phyloP scores from a whole-genome alignment of 2,888 invertebrate species.

The Sminthurinus aureus region DNA sequence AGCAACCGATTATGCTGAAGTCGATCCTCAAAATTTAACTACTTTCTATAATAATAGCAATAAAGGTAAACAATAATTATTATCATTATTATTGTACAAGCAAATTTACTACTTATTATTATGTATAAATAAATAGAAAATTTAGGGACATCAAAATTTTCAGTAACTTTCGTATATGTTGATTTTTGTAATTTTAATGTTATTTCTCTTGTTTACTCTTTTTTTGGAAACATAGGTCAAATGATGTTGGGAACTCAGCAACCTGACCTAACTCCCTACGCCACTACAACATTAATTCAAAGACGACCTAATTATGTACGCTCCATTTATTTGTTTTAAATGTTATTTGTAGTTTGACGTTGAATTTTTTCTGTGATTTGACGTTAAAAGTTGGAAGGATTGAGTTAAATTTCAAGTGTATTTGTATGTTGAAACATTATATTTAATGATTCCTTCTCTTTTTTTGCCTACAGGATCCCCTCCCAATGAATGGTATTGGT shows the following conservation, averaged over 20 bases:
- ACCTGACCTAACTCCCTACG: constrained; percentile 75
- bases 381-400: background rate
- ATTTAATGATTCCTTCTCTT: constrained; percentile 18
- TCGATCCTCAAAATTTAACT: constrained; percentile 70
- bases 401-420: background rate
- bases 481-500: constrained; percentile 52
- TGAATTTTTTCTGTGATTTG: constrained; percentile 20
- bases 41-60: constrained; percentile 72
- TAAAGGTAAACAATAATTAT: constrained; percentile 39
- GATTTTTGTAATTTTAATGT: too few relatives aligned
- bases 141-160: background rate
- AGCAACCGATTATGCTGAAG: constrained; percentile 73
- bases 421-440: background rate
- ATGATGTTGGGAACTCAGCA: constrained; percentile 66
- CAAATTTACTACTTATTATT: background rate
- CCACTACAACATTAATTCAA: constrained; percentile 75
- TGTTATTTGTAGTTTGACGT: background rate
- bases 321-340: constrained; percentile 30
- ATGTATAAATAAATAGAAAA: background rate
- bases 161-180: background rate
- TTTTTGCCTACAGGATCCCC: constrained; percentile 53
- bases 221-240: constrained; percentile 23
- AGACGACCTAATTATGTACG: constrained; percentile 60
- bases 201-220: too few relatives aligned
- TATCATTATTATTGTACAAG: background rate